These are phyloP conservation scores for Centropristis striata DNA, from an alignment of 2,113 vertebrate species.

Conservation along the genomic window DNA sequence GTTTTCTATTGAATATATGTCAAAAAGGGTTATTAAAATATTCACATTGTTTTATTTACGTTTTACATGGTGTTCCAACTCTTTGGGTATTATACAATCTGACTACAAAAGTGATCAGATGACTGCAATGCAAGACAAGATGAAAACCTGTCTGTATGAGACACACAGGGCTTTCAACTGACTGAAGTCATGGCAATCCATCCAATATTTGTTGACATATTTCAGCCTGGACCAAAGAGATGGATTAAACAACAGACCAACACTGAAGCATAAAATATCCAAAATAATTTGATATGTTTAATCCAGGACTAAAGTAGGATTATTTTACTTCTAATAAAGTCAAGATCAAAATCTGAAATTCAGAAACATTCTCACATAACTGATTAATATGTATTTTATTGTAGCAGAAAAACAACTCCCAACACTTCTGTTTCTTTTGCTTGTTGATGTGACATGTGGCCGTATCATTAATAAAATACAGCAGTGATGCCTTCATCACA, in stretches of 20 bases:
- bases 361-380: background rate
- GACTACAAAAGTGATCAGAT: too few species aligned
- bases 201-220: too few species aligned
- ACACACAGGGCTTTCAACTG: too few species aligned
- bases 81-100: too few species aligned
- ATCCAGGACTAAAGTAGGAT: background rate
- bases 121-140: too few species aligned
- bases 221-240: background rate
- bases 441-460: conserved; percentile 16
- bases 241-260: background rate
- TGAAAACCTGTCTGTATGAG: background rate
- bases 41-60: too few species aligned
- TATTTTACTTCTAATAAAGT: background rate
- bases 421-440: background rate
- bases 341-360: background rate
- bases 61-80: too few species aligned
- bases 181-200: too few species aligned
- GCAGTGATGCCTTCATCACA: conserved; percentile 23
- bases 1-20: too few species aligned
- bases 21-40: too few species aligned
- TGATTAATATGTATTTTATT: conserved; percentile 31
- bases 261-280: background rate
- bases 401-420: conserved; percentile 7
- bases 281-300: background rate
- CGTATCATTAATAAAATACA: conserved; percentile 40